phyloP scores from a whole-genome alignment of 35 echinoderm and acorn worm species.

The Eucidaris tribuloides region DNA sequence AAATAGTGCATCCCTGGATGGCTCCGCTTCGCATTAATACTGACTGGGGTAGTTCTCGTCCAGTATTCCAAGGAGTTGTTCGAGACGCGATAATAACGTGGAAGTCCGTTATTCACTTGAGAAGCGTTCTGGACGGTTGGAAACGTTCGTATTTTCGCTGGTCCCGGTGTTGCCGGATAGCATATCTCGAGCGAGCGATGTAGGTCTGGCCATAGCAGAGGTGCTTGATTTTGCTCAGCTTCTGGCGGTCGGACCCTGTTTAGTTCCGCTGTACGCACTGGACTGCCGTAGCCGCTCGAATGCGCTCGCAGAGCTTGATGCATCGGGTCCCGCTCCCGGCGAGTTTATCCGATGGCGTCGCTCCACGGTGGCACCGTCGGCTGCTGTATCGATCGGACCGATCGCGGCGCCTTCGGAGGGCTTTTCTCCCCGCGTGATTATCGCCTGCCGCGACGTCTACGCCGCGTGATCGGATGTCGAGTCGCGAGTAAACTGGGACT shows the following conservation, averaged over 20 bases:
- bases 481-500: neutral
- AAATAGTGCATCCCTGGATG: too few relatives aligned
- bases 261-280: slow-evolving; percentile 58
- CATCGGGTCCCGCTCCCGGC: slow-evolving; percentile 88
- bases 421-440: neutral
- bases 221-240: slow-evolving; percentile 83
- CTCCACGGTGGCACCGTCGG: slow-evolving; percentile 56
- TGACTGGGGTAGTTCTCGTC: too few relatives aligned
- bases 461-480: neutral
- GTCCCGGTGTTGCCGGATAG: slow-evolving; percentile 34
- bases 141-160: too few relatives aligned
- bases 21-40: too few relatives aligned
- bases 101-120: too few relatives aligned
- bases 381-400: slow-evolving; percentile 40
- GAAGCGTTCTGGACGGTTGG: too few relatives aligned
- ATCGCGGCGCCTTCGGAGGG: neutral
- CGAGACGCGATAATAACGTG: too few relatives aligned
- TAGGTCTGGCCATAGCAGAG: slow-evolving; percentile 82
- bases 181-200: slow-evolving; percentile 83
- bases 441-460: neutral
- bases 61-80: too few relatives aligned
- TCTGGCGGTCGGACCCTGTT: slow-evolving; percentile 71
- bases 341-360: slow-evolving; percentile 86
- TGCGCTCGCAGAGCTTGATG: slow-evolving; percentile 90
- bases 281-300: slow-evolving; percentile 79